Evolutionary conservation across 2,797 vertebrate genomes (phyloP), one percentile per base, ranked within the genome.

Genomic region (Spinus olivaceus): DNA sequence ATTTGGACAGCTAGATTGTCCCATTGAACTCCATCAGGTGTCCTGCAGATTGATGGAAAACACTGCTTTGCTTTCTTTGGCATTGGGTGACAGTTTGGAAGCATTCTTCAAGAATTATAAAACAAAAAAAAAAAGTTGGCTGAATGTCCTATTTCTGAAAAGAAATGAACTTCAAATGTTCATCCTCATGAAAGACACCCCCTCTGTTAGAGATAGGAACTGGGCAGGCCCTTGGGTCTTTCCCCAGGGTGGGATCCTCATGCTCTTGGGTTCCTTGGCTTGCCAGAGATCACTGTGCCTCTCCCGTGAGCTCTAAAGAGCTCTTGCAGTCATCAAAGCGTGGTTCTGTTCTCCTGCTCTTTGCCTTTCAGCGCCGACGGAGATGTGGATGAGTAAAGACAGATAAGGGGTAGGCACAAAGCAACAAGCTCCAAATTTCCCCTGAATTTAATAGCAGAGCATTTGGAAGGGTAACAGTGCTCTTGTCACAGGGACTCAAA

Each of bases 21-120:
- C 47, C 50, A 39, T 0, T 79, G 78, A 88, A 77, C 60, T 73
- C 86, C 53, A 42, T 69, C 24, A 78, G 57, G 39, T 57, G 50
- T 78, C 42, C 44, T 88, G 74, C 59, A 89, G 74, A 84, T 76
- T 65, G 81, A 92, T 90, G 86, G 83, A 94, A 92, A 94, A 78
- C 73, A 61, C 35, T 35, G 20, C 61, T 88, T 70, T 86, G 77
- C 50, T 72, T 89, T 63, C 89, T 63, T 88, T 84, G 90, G 83
- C 70, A 41, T 3, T 33, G 47, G 50, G 28, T 21, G 57, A 8
- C 11, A 56, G 53, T 54, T 86, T 39, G 82, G 79, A 87, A 90
- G 39, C 15, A 83, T 57, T 54, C 56, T 84, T 80, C n/a, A 79
- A 57, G 73, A 80, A 61, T 32, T 50, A 7, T 44, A 28, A 67